Percentiles rank a stretch among this genome's conserved stretches.
Conservation (phyloP, 2,888 invertebrate genomes). For the Zygogramma bicolorata region DNA sequence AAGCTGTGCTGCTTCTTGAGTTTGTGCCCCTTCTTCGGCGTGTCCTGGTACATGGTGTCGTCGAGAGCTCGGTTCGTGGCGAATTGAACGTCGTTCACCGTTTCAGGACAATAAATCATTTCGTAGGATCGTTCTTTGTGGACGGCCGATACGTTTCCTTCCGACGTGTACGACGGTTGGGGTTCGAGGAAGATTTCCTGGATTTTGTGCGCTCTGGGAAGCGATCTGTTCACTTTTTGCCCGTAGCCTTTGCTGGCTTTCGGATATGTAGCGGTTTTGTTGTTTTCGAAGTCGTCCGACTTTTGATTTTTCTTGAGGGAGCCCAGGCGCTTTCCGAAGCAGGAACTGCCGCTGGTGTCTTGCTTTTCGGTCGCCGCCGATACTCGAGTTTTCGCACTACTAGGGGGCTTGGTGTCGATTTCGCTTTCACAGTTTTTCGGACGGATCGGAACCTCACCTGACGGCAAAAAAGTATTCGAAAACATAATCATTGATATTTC, state of each 20-base stretch:
- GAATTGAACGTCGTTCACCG: conserved; percentile 62
- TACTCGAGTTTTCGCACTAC: conserved; percentile 46
- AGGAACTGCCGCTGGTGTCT: conserved; percentile 57
- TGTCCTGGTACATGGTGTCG: conserved; percentile 54
- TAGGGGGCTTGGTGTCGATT: conserved; percentile 38
- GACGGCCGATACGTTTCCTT: conserved; percentile 21
- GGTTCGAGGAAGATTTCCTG: conserved; percentile 42
- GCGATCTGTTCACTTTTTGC: conserved; percentile 59
- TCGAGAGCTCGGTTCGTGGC: conserved; percentile 62
- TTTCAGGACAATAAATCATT: conserved; percentile 64
- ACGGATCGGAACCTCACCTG: conserved; percentile 62
- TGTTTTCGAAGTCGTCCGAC: conserved; percentile 52
- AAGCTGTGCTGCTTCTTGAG: conserved; percentile 61
- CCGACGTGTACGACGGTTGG: conserved; percentile 14
- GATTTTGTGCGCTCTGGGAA: conserved; percentile 62
- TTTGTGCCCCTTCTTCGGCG: conserved; percentile 56
- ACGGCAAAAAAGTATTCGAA: not conserved
- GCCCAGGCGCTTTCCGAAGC: conserved; percentile 64
- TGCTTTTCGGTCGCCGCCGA: conserved; percentile 52
- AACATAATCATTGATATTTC: not conserved
- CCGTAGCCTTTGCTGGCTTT: conserved; percentile 57
- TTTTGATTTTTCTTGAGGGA: conserved; percentile 60
- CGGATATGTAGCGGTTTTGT: conserved; percentile 59
- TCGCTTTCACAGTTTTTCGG: conserved; percentile 51
- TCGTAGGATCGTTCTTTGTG: conserved; percentile 58